Evolutionary conservation across 2,888 invertebrate genomes (phyloP).

Genomic region (Drosophila anceps): DNA sequence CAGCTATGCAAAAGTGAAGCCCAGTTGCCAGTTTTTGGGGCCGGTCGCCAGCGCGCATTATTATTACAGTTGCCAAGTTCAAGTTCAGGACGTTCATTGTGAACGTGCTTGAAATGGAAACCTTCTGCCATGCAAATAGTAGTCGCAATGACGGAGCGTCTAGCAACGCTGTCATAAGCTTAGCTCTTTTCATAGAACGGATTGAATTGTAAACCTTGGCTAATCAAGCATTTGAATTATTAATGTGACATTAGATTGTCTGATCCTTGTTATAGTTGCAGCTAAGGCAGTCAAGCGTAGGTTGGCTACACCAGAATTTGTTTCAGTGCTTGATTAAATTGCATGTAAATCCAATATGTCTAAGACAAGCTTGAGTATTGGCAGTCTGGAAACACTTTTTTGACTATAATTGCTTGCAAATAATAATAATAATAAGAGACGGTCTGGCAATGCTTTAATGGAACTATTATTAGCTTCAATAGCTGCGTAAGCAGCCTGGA

Average conservation of each 20-base stretch:
- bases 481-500: not conserved
- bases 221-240: constrained; percentile 3
- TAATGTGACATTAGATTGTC: not conserved
- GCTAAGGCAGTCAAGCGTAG: not conserved
- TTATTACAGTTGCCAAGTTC: constrained; percentile 72
- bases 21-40: constrained; percentile 27
- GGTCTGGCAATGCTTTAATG: not conserved
- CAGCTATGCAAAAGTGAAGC: constrained; percentile 36
- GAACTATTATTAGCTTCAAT: not conserved
- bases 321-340: not conserved
- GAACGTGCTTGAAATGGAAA: constrained; percentile 64
- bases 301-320: too few relatives aligned
- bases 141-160: not conserved
- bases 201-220: not conserved
- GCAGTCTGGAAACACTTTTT: not conserved
- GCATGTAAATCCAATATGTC: too few relatives aligned
- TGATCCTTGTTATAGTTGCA: not conserved
- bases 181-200: not conserved
- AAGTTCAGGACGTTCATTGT: constrained; percentile 63
- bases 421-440: too few relatives aligned
- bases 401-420: not conserved
- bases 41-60: constrained; percentile 25
- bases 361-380: not conserved
- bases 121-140: constrained; percentile 15
- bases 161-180: not conserved